A percentile compares a stretch with the other conserved stretches of the same genome.
These are phyloP conservation scores for Dicrurus megarhynchus DNA, from an alignment of 2,113 vertebrate species.

Conservation along the genomic window DNA sequence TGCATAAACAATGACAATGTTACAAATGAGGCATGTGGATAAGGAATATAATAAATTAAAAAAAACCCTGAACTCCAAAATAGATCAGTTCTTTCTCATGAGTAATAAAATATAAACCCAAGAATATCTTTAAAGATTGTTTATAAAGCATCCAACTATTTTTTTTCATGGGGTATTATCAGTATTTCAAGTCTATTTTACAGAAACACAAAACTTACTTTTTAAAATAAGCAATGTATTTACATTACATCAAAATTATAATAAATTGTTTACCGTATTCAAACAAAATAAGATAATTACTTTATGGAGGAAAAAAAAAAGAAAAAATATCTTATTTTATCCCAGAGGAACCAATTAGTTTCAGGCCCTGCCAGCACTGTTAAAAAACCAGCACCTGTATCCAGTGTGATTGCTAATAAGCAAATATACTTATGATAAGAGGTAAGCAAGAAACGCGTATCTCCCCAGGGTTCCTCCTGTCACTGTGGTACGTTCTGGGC, in stretches of 20 bases:
- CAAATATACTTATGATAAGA: background rate
- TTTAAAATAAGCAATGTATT: background rate
- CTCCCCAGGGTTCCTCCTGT: background rate
- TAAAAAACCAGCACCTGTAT: background rate
- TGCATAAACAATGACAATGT: background rate
- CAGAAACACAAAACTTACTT: background rate
- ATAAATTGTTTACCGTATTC: background rate
- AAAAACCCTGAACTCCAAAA: background rate
- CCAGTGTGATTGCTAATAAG: background rate
- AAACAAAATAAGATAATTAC: background rate
- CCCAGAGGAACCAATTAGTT: constrained; percentile 57
- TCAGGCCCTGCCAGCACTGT: background rate
- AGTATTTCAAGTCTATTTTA: background rate
- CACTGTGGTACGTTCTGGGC: background rate
- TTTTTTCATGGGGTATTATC: background rate
- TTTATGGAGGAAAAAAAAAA: background rate
- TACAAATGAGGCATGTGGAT: background rate
- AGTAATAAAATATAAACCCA: background rate
- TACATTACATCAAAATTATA: background rate
- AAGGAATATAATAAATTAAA: background rate
- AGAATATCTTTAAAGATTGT: background rate
- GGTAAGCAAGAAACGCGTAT: background rate
- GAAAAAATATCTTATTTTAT: background rate
- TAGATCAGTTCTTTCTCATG: background rate
- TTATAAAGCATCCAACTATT: background rate